phyloP scores from a whole-genome alignment of 2,113 vertebrate species.

The Aplodontia rufa region DNA sequence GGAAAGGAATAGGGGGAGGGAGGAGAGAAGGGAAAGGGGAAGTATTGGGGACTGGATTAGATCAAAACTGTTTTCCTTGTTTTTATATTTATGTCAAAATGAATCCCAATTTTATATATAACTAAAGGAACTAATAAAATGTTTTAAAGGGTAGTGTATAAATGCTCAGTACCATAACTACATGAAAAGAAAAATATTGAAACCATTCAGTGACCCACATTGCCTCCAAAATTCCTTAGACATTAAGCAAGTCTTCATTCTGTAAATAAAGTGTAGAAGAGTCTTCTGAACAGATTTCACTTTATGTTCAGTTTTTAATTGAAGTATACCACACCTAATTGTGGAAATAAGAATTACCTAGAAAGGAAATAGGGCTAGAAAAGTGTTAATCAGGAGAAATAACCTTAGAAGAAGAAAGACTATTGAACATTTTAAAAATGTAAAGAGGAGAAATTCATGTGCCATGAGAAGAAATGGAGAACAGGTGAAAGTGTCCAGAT shows the following conservation, averaged over 20 bases:
- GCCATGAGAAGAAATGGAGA: neutral
- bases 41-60: too few species aligned
- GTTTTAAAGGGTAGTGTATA: slow-evolving; percentile 19
- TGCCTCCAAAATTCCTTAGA: neutral
- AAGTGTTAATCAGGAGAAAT: neutral
- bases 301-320: neutral
- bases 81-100: too few species aligned
- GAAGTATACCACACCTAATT: neutral
- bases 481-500: neutral
- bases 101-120: too few species aligned
- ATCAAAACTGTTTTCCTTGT: too few species aligned
- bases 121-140: neutral
- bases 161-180: neutral
- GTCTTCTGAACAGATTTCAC: neutral
- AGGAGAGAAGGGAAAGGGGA: too few species aligned
- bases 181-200: slow-evolving; percentile 18
- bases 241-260: neutral
- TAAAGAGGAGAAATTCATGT: slow-evolving; percentile 8
- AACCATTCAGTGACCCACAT: neutral
- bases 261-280: neutral
- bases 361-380: neutral
- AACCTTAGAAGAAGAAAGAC: neutral
- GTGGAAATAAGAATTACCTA: neutral
- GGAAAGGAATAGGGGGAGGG: too few species aligned
- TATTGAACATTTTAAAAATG: neutral